Conservation (phyloP, 2,113 vertebrate species). For the Gadus macrocephalus region DNA sequence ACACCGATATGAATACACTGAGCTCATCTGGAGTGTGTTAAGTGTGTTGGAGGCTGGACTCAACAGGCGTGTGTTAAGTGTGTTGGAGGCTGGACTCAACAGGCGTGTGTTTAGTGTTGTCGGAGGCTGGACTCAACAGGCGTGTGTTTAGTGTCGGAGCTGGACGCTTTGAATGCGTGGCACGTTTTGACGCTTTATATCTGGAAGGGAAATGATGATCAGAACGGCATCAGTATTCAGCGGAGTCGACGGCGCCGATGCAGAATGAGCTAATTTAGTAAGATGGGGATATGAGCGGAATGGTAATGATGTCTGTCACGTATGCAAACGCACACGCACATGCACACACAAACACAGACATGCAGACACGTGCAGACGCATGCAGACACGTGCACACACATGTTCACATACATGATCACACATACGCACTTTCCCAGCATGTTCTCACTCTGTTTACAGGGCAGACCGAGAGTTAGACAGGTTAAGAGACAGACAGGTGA, state of each 20-base stretch:
- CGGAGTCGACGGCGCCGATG: background rate
- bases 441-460: no score
- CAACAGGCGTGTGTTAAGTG: no score
- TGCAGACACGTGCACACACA: background rate
- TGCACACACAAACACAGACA: background rate
- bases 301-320: slow-evolving; percentile 1
- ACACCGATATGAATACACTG: background rate
- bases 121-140: no score
- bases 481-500: background rate
- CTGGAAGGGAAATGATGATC: background rate
- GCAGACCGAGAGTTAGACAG: no score
- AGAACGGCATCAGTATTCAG: slow-evolving; percentile 36
- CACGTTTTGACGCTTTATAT: background rate
- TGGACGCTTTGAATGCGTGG: background rate
- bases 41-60: no score
- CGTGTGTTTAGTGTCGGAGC: no score
- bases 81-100: no score
- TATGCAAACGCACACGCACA: background rate
- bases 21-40: no score
- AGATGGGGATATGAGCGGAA: slow-evolving; percentile 16
- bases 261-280: slow-evolving; percentile 25
- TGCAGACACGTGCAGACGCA: background rate
- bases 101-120: no score
- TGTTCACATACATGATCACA: background rate
- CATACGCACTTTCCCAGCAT: background rate